Base-by-base conservation (phyloP, 2,113 vertebrate genomes). In the Erythrocercus mccallii region DNA sequence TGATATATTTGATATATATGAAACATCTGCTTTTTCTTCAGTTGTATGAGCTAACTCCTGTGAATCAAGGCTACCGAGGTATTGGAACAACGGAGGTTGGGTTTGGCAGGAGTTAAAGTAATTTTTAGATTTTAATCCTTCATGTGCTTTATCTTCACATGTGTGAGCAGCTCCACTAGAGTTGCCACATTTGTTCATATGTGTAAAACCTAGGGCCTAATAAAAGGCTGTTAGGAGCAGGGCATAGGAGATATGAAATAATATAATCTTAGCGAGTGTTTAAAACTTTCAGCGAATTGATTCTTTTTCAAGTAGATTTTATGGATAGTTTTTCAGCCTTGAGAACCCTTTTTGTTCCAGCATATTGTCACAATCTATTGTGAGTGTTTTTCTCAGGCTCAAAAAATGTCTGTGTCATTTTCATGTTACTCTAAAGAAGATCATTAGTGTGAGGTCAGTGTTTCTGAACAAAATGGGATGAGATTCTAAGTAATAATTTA, bases 391-490 rank as follows among this genome's bases (percentile, higher is more conserved):
- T 60, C 48, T 90, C 27, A 76, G 60, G 15, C 30, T 66, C 23
- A 76, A 42, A 88, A 81, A 90, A 73, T 57, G 48, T 60, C 37
- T 54, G 5, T 92, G 33, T 80, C 35, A 44, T 88, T 92, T 86
- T 58, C 14, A 16, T 31, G 11, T 92, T 60, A 40, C 68, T 28
- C 56, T 88, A 42, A 80, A 74, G 88, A 90, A 71, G 30, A 88
- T 12, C n/a, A 31, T 76, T 79, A 72, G 13, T 44, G 50, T 47
- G 53, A 72, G 31, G 23, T 86, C 56, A 90, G 15, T 82, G 25
- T 95, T 95, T 79, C 53, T 92, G 50, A 71, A 86, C 42, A 95
- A 85, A 89, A 76, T 37, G 76, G 53, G 11, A 60, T 91, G 62
- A 61, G 65, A 81, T 80, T 95, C 65, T 57, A 69, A 51, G 25